Conservation (phyloP, 2,113 vertebrate species). For the Parotia lawesii region DNA sequence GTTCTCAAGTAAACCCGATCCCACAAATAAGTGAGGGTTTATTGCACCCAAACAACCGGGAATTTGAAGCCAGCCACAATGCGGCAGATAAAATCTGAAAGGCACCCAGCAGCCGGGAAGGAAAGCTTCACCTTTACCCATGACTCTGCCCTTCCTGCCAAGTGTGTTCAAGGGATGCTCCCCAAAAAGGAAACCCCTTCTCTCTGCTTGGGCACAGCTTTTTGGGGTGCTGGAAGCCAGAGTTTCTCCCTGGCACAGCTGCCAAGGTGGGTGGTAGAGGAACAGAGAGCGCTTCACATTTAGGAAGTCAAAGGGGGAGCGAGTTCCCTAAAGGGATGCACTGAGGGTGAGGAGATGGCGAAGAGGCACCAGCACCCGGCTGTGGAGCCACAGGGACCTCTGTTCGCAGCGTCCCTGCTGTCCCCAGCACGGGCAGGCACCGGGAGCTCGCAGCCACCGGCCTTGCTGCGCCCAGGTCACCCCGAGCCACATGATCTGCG, state of each 20-base stretch:
- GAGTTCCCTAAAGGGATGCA: not conserved
- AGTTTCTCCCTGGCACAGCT: not conserved
- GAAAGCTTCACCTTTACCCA: not conserved
- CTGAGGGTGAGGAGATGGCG: not conserved
- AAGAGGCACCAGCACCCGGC: rapidly evolving
- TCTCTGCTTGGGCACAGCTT: not conserved
- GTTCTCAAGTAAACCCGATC: rapidly evolving
- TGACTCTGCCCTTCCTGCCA: not conserved
- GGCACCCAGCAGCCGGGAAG: not conserved
- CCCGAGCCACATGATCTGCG: conserved; percentile 37
- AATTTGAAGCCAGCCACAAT: not conserved
- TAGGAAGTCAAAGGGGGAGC: not conserved
- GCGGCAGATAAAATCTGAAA: not conserved
- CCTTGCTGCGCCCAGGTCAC: not conserved
- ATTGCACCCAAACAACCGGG: not conserved
- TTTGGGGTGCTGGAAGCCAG: not conserved
- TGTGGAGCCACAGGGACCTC: not conserved
- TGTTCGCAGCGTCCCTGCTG: not conserved
- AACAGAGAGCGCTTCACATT: not conserved
- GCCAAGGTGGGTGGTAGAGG: not conserved
- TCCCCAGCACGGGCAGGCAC: not conserved
- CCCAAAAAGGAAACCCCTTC: not conserved
- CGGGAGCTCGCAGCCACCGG: not conserved
- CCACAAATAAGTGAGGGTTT: not conserved
- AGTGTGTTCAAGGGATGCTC: rapidly evolving